Conservation (phyloP, 2,113 vertebrate genomes). For the Toxotes chatareus region DNA sequence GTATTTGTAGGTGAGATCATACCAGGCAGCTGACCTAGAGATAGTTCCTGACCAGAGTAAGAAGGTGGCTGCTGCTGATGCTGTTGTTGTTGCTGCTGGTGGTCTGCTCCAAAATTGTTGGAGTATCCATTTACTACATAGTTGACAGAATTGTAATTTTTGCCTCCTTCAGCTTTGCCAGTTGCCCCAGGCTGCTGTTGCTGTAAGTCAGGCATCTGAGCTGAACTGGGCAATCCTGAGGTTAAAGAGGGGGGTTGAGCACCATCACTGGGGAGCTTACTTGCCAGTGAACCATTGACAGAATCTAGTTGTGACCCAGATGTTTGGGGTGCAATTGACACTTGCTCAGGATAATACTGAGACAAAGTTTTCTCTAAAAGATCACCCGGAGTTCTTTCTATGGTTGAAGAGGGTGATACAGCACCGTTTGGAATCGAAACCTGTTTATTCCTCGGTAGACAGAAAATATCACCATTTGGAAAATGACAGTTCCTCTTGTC, state of each 20-base stretch:
- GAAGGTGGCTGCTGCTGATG: slow-evolving; percentile 65
- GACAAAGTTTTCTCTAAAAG: slow-evolving; percentile 92
- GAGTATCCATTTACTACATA: slow-evolving; percentile 84
- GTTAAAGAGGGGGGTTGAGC: slow-evolving; percentile 87
- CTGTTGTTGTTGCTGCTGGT: slow-evolving; percentile 78
- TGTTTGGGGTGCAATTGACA: slow-evolving; percentile 90
- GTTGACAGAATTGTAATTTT: slow-evolving; percentile 81
- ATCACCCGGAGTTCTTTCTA: slow-evolving; percentile 88
- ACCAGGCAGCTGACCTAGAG: slow-evolving; percentile 75
- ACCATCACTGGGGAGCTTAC: slow-evolving; percentile 84
- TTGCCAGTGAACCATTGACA: slow-evolving; percentile 86
- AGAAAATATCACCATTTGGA: slow-evolving; percentile 87
- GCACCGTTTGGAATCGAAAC: slow-evolving; percentile 92
- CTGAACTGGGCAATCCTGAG: slow-evolving; percentile 91
- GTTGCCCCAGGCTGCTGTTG: slow-evolving; percentile 80
- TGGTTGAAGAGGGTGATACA: slow-evolving; percentile 89
- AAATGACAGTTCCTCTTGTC: slow-evolving; percentile 85
- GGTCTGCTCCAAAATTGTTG: slow-evolving; percentile 76
- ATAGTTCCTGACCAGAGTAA: slow-evolving; percentile 75
- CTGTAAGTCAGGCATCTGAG: slow-evolving; percentile 87
- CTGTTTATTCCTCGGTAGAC: slow-evolving; percentile 88
- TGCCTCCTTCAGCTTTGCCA: slow-evolving; percentile 79
- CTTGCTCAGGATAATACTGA: slow-evolving; percentile 92
- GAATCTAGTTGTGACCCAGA: slow-evolving; percentile 87
- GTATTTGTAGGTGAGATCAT: slow-evolving; percentile 81